phyloP scores from a whole-genome alignment of 1,140 invertebrate species.

The Acyrthosiphon pisum region DNA sequence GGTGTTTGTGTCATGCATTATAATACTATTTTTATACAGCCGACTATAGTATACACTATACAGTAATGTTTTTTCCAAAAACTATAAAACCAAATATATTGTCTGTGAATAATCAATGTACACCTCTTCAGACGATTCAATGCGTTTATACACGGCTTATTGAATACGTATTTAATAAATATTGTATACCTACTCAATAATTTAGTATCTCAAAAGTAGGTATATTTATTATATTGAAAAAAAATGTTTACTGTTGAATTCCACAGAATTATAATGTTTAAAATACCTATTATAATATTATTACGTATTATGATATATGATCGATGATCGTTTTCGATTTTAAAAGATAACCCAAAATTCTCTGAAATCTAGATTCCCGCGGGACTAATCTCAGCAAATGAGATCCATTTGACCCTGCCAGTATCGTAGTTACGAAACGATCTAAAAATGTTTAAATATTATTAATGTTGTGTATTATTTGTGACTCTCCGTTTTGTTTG shows the following conservation, averaged over 20 bases:
- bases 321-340: not conserved
- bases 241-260: not conserved
- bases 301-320: not conserved
- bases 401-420: not conserved
- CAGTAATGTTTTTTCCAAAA: not conserved
- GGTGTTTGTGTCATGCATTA: not conserved
- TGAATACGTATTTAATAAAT: not conserved
- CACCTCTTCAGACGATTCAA: not conserved
- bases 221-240: not conserved
- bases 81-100: not conserved
- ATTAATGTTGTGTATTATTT: not conserved
- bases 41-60: no score
- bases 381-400: not conserved
- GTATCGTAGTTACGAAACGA: not conserved
- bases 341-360: not conserved
- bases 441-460: slow-evolving; percentile 22
- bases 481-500: not conserved
- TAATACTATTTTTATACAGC: not conserved
- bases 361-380: not conserved
- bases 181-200: not conserved
- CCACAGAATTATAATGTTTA: no score
- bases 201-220: not conserved
- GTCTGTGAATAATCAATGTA: not conserved
- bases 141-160: not conserved
- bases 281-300: no score